Conservation (phyloP, 1,140 invertebrate genomes). For the Drosophila tropicalis region DNA sequence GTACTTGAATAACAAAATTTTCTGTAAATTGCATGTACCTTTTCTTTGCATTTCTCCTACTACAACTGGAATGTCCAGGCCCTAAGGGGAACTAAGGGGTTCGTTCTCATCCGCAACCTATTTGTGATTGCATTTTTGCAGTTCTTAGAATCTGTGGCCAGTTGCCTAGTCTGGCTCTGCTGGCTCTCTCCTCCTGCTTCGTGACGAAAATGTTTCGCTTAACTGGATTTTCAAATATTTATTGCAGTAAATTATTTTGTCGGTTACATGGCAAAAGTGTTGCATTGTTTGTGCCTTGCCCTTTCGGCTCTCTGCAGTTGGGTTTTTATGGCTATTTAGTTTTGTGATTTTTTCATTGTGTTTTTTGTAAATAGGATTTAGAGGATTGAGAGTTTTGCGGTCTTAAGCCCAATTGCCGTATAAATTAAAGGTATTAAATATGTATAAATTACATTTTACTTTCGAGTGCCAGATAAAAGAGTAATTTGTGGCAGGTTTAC, state of each 20-base stretch:
- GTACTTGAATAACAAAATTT: too few relatives aligned
- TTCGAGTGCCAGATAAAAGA: slow-evolving; percentile 18
- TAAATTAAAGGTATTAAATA: slow-evolving; percentile 57
- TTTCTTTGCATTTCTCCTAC: too few relatives aligned
- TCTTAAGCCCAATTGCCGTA: slow-evolving; percentile 56
- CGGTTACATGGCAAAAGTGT: slow-evolving; percentile 51
- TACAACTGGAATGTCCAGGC: neutral
- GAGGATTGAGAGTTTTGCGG: slow-evolving; percentile 35
- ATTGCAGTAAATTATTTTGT: slow-evolving; percentile 81
- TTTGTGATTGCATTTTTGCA: slow-evolving; percentile 44
- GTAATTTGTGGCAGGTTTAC: neutral
- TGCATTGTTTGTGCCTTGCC: slow-evolving; percentile 49
- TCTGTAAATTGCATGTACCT: too few relatives aligned
- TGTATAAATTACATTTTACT: slow-evolving; percentile 29
- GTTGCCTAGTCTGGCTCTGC: slow-evolving; percentile 19
- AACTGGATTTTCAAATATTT: slow-evolving; percentile 82
- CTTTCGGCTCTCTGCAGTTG: neutral
- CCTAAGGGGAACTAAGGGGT: too few relatives aligned
- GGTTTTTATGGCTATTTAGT: slow-evolving; percentile 77
- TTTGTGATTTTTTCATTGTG: slow-evolving; percentile 49
- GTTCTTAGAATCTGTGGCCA: slow-evolving; percentile 46
- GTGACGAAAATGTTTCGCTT: slow-evolving; percentile 80
- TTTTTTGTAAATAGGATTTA: slow-evolving; percentile 46
- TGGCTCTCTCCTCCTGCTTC: slow-evolving; percentile 45
- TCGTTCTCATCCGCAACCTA: neutral